Conservation (phyloP, 2,797 vertebrate genomes). For the Hippoglossus hippoglossus region DNA sequence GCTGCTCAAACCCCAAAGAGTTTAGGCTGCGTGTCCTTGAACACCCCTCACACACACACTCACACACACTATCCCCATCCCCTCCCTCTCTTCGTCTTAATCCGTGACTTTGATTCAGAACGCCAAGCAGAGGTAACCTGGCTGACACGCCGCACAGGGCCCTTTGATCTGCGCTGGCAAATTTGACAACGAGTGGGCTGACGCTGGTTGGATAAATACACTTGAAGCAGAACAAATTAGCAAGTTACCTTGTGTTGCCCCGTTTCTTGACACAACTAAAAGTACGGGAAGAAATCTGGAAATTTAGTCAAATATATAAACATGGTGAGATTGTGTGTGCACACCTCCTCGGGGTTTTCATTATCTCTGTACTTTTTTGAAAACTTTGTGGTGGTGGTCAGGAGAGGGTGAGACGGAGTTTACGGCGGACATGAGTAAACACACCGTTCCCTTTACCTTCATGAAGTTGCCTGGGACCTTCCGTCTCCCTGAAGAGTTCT, state of each 20-base stretch:
- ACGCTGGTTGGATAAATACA: slow-evolving; percentile 55
- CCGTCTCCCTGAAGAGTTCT: slow-evolving; percentile 77
- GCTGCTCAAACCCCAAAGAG: slow-evolving; percentile 36
- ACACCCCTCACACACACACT: slow-evolving; percentile 4
- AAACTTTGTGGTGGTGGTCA: slow-evolving; percentile 46
- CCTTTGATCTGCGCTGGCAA: slow-evolving; percentile 69
- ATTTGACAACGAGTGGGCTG: slow-evolving; percentile 65
- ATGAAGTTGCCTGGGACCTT: slow-evolving; percentile 69
- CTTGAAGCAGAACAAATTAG: slow-evolving; percentile 55
- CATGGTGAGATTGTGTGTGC: slow-evolving; percentile 9
- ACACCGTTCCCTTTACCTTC: slow-evolving; percentile 44
- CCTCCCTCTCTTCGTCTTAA: slow-evolving; percentile 50
- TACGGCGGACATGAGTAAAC: slow-evolving; percentile 55
- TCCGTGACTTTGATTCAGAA: slow-evolving; percentile 68
- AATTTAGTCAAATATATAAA: slow-evolving; percentile 3
- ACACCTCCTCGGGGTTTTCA: slow-evolving; percentile 2
- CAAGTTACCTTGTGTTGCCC: slow-evolving; percentile 29
- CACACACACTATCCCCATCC: background rate
- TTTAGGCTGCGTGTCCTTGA: slow-evolving; percentile 31
- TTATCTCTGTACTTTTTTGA: slow-evolving; percentile 8
- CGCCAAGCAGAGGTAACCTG: slow-evolving; percentile 69
- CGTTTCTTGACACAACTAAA: slow-evolving; percentile 24
- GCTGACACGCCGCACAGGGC: slow-evolving; percentile 48
- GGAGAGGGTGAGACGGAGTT: slow-evolving; percentile 17
- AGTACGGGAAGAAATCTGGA: slow-evolving; percentile 14